Base-by-base conservation (phyloP, 2,797 vertebrate species). In the Rhinogobio ventralis region DNA sequence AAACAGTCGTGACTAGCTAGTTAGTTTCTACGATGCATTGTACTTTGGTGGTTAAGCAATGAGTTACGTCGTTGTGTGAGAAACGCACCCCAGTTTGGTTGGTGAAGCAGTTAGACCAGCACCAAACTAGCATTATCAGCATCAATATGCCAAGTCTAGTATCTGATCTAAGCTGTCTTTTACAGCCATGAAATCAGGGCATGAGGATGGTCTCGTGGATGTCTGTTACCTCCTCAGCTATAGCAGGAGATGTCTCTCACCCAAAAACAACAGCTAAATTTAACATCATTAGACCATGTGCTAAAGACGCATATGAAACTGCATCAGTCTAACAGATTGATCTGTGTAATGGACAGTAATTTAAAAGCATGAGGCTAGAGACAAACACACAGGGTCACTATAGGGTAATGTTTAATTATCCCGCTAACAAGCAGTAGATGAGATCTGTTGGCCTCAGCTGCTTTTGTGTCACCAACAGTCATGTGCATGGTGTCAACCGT, bases 371-470 rank as follows among this genome's bases (percentile, higher is more conserved):
- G 6, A 72, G 28, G 36, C 71, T n/a, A 13, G 39, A 72, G 39
- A 46, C 86, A 90, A 89, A 85, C 10, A 82, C 81, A 88, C 73
- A 60, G 0, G 84, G 90, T 79, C 81, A 20, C 36, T 66, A 68
- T 77, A 86, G 85, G 84, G 87, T 72, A 51, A 69, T 55, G 89
- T 87, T 85, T 79, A 86, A 92, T 92, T 91, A 92, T 75, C 87
- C 20, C 33, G 42, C 85, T 87, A 92, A 92, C 78, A 86, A 90
- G 88, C 81, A 39, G 60, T 86, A 85, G 77, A 89, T 88, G 87
- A 88, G 88, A 85, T 46, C 88, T 79, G 83, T 92, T 91, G 91
- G 88, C 57, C 9, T 42, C 73, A 39, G 69, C 80, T 62, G 39
- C 28, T 67, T 36, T 60, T 20, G 2, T 45, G 76, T 76, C 77